Conservation (phyloP, 2,888 invertebrate genomes). For the Marronus borbonicus region DNA sequence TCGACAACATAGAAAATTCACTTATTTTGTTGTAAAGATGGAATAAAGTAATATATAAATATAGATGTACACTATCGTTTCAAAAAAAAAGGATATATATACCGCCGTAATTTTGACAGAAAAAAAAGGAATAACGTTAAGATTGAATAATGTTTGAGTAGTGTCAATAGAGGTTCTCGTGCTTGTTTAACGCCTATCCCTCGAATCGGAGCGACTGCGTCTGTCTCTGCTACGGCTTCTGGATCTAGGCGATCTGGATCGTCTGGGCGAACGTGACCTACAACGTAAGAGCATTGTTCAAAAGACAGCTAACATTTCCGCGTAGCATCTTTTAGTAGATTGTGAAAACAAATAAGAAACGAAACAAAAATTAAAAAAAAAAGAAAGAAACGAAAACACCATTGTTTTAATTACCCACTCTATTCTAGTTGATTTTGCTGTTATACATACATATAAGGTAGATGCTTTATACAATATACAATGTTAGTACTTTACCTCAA, state of each 20-base stretch:
- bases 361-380: constrained; percentile 15
- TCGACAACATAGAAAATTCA: too few species aligned
- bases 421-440: constrained; percentile 43
- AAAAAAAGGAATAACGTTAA: too few species aligned
- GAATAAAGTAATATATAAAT: background rate
- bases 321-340: constrained; percentile 15
- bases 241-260: constrained; percentile 70
- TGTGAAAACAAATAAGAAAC: background rate
- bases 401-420: constrained; percentile 31
- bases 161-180: background rate
- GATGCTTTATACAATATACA: too few species aligned
- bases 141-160: too few species aligned
- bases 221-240: constrained; percentile 74
- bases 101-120: too few species aligned
- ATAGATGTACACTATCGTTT: background rate
- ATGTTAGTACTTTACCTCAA: constrained; percentile 47
- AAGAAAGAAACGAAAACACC: constrained; percentile 25
- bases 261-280: constrained; percentile 70
- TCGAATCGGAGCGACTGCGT: constrained; percentile 74
- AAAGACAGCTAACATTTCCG: constrained; percentile 15
- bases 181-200: constrained; percentile 72
- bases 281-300: constrained; percentile 56
- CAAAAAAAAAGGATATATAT: background rate
- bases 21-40: too few species aligned
- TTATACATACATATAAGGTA: background rate